Conservation (phyloP, 53 echinoderm and acorn worm genomes). For the Crossaster papposus region DNA sequence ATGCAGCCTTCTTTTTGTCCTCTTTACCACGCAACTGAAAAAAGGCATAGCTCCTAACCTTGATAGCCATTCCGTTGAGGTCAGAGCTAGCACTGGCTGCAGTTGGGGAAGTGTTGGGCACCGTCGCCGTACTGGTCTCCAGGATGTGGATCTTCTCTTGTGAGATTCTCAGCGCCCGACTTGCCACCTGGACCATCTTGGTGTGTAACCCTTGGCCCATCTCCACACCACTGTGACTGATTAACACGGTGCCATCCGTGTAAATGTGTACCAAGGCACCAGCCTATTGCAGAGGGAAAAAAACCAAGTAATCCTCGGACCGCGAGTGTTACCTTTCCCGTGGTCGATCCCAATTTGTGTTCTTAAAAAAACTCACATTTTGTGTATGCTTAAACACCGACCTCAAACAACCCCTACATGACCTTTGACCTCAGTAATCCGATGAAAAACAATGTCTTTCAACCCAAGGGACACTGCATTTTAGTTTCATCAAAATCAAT, state of each 20-base stretch:
- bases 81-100: constrained; percentile 81
- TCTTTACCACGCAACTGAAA: too few relatives aligned
- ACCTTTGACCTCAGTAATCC: too few relatives aligned
- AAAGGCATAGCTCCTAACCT: constrained; percentile 51
- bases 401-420: too few relatives aligned
- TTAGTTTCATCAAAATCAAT: too few relatives aligned
- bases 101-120: constrained; percentile 80
- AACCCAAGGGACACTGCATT: too few relatives aligned
- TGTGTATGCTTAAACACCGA: too few relatives aligned
- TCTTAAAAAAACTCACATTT: too few relatives aligned
- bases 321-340: too few relatives aligned
- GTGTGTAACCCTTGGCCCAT: constrained; percentile 96
- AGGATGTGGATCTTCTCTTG: constrained; percentile 73
- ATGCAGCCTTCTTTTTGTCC: too few relatives aligned
- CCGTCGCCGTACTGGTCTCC: constrained; percentile 83
- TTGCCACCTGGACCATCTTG: constrained; percentile 92
- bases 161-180: constrained; percentile 74
- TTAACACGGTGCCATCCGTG: constrained; percentile 84
- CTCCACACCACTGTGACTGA: constrained; percentile 86
- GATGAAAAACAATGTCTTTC: too few relatives aligned
- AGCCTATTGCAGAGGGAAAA: constrained; percentile 47
- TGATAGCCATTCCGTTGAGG: constrained; percentile 84
- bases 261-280: constrained; percentile 90
- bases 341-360: too few relatives aligned
- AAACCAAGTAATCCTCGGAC: not conserved